A percentile compares a stretch with the other conserved stretches of the same genome.
Evolutionary conservation across 2,113 vertebrate species (phyloP).

Genomic region (Ornithorhynchus anatinus): DNA sequence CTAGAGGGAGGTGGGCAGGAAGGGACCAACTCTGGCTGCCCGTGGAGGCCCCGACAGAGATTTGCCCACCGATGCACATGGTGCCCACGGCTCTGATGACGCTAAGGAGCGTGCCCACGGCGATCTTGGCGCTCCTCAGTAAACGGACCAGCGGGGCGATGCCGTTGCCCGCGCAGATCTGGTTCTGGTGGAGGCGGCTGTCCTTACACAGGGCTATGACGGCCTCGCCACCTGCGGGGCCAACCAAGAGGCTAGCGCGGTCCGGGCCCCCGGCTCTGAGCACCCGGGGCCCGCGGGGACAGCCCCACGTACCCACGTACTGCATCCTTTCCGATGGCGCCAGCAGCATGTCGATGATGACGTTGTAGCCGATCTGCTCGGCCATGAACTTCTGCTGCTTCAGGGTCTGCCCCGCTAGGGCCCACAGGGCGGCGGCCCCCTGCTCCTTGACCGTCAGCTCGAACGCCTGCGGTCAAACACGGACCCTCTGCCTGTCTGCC

Average conservation of each 20-base stretch:
- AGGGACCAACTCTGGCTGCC: no score
- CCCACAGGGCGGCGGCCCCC: constrained; percentile 75
- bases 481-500: no score
- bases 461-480: constrained; percentile 70
- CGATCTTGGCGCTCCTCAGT: constrained; percentile 59
- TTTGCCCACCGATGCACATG: constrained; percentile 71
- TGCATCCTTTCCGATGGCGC: constrained; percentile 80
- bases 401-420: constrained; percentile 71
- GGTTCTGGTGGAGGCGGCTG: constrained; percentile 69
- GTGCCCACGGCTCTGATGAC: constrained; percentile 70
- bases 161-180: constrained; percentile 73
- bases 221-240: constrained; percentile 66
- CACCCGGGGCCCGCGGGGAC: no score
- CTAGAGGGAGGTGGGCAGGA: no score
- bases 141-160: constrained; percentile 74
- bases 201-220: constrained; percentile 73
- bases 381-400: constrained; percentile 77
- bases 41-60: no score
- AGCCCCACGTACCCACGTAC: constrained; percentile 76
- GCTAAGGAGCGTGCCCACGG: constrained; percentile 71
- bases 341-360: constrained; percentile 76
- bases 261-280: no score
- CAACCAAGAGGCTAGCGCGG: background rate
- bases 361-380: constrained; percentile 75
- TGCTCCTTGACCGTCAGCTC: constrained; percentile 73